Conservation (phyloP, 2,113 vertebrate species). For the Vombatus ursinus region DNA sequence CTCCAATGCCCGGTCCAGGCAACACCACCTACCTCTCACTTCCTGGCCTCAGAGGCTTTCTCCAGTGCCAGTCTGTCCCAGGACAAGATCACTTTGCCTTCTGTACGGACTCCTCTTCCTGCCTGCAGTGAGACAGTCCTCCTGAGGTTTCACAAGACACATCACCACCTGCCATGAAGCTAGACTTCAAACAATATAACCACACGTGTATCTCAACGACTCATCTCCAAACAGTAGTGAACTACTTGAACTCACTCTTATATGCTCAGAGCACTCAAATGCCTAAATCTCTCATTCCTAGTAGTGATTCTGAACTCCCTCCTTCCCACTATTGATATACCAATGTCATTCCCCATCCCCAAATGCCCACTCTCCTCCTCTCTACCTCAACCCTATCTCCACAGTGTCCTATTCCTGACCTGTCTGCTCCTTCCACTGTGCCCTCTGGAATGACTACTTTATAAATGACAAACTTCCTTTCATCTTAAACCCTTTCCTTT, state of each 20-base stretch:
- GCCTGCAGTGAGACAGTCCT: background rate
- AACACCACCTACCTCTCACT: background rate
- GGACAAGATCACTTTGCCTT: background rate
- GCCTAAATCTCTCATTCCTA: background rate
- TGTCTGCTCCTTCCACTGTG: background rate
- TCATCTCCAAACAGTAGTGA: background rate
- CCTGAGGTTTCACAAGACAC: background rate
- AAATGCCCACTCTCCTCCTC: background rate
- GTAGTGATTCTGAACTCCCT: background rate
- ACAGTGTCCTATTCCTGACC: background rate
- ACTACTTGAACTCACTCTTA: background rate
- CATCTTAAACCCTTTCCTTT: background rate
- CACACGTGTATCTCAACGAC: background rate
- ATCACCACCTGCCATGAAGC: background rate
- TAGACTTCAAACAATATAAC: background rate
- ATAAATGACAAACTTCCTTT: background rate
- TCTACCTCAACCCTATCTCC: background rate
- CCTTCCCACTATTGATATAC: background rate
- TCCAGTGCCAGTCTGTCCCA: background rate
- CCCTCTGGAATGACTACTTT: background rate
- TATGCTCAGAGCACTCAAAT: background rate
- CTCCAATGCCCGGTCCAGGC: background rate
- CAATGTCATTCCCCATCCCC: background rate
- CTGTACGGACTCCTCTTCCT: background rate
- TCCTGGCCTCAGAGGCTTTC: background rate